Evolutionary conservation across 2,113 vertebrate genomes (phyloP).

Genomic region (Nannospalax galili): DNA sequence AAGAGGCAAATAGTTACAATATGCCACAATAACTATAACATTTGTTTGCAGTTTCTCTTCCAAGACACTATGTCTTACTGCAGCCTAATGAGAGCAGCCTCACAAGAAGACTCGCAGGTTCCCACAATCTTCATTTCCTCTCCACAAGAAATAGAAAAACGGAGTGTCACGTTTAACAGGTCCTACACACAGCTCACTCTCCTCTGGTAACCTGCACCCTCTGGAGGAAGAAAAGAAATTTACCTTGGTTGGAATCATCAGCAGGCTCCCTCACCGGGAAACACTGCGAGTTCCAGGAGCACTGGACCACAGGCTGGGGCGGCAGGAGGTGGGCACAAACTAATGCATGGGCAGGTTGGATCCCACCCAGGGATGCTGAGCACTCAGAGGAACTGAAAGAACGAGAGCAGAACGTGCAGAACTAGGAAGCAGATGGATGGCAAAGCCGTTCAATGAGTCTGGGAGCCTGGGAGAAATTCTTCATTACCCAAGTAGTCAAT

Average conservation of each 20-base stretch:
- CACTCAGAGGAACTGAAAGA: neutral
- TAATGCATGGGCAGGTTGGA: neutral
- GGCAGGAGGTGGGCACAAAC: too few species aligned
- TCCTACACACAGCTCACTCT: neutral
- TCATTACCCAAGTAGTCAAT: slow-evolving; percentile 77
- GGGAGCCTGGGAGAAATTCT: slow-evolving; percentile 65
- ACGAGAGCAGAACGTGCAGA: too few species aligned
- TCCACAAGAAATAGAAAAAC: neutral
- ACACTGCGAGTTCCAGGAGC: neutral
- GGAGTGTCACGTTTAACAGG: neutral
- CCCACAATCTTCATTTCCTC: too few species aligned
- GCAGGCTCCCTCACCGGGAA: neutral
- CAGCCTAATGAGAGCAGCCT: neutral
- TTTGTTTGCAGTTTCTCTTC: neutral
- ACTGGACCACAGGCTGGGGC: too few species aligned
- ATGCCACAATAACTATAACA: neutral
- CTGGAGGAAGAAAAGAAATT: neutral
- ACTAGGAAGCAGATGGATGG: neutral
- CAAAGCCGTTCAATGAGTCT: slow-evolving; percentile 61
- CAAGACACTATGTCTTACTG: neutral
- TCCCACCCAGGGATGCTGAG: neutral
- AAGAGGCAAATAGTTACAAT: neutral
- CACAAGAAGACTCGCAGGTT: rapidly evolving
- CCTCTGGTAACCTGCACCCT: neutral
- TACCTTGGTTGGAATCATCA: neutral